These are phyloP conservation scores for Quadriops clusia DNA, from an alignment of 2,888 invertebrate genomes.

Conservation along the genomic window DNA sequence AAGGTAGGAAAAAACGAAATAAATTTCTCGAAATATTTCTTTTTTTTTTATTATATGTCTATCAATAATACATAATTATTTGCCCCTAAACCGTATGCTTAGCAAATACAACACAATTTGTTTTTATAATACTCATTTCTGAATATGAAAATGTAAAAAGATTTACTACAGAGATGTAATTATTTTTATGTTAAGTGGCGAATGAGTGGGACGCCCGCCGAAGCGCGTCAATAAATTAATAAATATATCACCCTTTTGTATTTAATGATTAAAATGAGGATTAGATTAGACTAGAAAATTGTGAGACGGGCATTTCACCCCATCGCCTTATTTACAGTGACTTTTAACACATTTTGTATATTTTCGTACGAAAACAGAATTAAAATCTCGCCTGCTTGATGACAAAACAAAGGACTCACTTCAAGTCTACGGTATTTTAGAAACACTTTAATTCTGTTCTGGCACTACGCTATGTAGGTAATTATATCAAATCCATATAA, in stretches of 20 bases:
- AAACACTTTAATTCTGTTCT: no score
- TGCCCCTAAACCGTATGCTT: slow-evolving; percentile 32
- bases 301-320: slow-evolving; percentile 19
- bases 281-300: slow-evolving; percentile 25
- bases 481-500: no score
- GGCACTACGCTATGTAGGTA: no score
- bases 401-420: no score
- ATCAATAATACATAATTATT: slow-evolving; percentile 33
- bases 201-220: slow-evolving; percentile 16
- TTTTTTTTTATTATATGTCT: slow-evolving; percentile 26
- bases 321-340: slow-evolving; percentile 21
- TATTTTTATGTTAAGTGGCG: slow-evolving; percentile 12
- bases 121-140: slow-evolving; percentile 30
- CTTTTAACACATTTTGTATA: slow-evolving; percentile 16
- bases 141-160: slow-evolving; percentile 33
- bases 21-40: slow-evolving; percentile 17
- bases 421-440: no score
- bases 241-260: slow-evolving; percentile 26
- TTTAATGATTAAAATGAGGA: slow-evolving; percentile 23
- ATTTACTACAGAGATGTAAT: slow-evolving; percentile 24
- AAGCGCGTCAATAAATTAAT: slow-evolving; percentile 16
- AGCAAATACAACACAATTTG: slow-evolving; percentile 32
- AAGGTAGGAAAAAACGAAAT: no score
- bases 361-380: no score
- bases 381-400: no score